Evolutionary conservation across 1,140 invertebrate genomes (phyloP), one percentile per base, ranked within the genome.

Genomic region (Coenobita brevimanus): DNA sequence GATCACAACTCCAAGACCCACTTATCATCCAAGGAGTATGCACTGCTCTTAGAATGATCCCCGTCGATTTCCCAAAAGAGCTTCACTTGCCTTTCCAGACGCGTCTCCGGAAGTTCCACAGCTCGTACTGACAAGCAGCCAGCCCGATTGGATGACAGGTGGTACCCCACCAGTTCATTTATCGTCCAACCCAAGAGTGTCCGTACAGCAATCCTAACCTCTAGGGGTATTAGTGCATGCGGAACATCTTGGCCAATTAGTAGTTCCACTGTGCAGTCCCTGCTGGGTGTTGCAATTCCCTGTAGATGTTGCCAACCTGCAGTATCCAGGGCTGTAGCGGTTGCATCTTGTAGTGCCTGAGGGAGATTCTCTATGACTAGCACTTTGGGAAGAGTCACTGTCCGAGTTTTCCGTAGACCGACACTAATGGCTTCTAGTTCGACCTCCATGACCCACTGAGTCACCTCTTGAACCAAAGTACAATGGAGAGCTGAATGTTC

Each of bases 161-260:
- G 24, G 17, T 79, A 21, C 43, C 73, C 62, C 46, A 54, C 36
- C 24, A 43, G 69, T 21, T 27, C 69, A 41, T 86, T 86, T 30
- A 54, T 41, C 30, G 60, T 73, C 38, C 69, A 79, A n/a, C 76
- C 83, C n/a, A 78, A 57, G 24, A 27, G 62, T 27, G 76, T 86
- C 30, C 46, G 24, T 13, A 76, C 30, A 21, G 81, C 67, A 24
- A 83, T 24, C 64, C 64, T 15, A 13, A 67, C 24, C 64, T n/a
- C 64, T 30, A 67, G 64, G 8, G 27, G 64, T 67, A n/a, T 30
- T 8, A 67, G 27, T 67, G 64, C 64, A 8, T 30, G 64, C 8
- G 15, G 64, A 30, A 8, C 27, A 67, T 67, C 24, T 67, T n/a
- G 64, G 8, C 64, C 64, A 30, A 67, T 30, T 30, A 67, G 27